Percentiles rank a stretch among this genome's conserved stretches.
Conservation (phyloP, 2,113 vertebrate genomes). For the Salminus brasiliensis region DNA sequence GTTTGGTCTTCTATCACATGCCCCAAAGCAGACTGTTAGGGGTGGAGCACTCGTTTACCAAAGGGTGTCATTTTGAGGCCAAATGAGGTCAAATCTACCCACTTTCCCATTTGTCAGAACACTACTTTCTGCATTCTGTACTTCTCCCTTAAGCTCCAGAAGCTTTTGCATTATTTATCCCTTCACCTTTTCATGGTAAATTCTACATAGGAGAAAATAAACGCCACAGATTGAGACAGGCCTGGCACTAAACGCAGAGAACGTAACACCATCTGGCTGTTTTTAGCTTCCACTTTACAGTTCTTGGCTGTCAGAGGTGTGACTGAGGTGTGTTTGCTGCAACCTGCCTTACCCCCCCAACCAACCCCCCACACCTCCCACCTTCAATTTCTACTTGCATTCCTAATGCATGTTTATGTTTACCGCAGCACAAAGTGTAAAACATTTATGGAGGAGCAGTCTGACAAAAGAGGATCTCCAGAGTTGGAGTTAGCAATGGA, state of each 20-base stretch:
- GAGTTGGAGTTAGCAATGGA: constrained; percentile 26
- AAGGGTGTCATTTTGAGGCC: constrained; percentile 4
- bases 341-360: too few species aligned
- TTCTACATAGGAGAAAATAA: neutral
- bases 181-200: constrained; percentile 16
- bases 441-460: constrained; percentile 55
- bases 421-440: constrained; percentile 49
- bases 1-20: constrained; percentile 21
- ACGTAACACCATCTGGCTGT: neutral
- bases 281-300: neutral
- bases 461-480: constrained; percentile 35
- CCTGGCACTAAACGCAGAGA: constrained; percentile 1
- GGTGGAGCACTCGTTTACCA: constrained; percentile 8
- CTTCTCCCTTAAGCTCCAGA: constrained; percentile 13
- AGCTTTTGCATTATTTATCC: constrained; percentile 36
- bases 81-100: constrained; percentile 33
- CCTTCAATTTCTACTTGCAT: neutral
- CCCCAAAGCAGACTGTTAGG: constrained; percentile 14
- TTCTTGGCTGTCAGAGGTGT: constrained; percentile 33
- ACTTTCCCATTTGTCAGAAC: neutral
- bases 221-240: neutral
- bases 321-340: constrained; percentile 28
- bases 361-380: neutral
- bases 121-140: neutral
- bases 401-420: constrained; percentile 57